A percentile compares a stretch with the other conserved stretches of the same genome.
Conservation (phyloP, 2,888 invertebrate genomes). For the Lasioglossum pauxillum region DNA sequence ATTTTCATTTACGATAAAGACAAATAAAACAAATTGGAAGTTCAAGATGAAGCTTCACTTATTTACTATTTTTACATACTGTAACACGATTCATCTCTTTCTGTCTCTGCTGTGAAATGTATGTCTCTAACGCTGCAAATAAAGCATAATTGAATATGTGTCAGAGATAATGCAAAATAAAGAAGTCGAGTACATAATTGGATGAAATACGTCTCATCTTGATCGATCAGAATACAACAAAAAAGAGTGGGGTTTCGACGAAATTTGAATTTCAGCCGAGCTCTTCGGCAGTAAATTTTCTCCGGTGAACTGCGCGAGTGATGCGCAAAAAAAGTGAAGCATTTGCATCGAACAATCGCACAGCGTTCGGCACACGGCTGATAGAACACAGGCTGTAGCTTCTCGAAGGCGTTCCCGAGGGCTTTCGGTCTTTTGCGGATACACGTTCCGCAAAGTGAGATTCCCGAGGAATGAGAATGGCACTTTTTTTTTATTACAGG, state of each 20-base stretch:
- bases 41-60: too few species aligned
- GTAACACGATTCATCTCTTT: too few species aligned
- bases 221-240: background rate
- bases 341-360: background rate
- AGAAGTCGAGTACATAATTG: too few species aligned
- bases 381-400: background rate
- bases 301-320: background rate
- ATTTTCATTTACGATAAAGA: too few species aligned
- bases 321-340: background rate
- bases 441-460: background rate
- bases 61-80: too few species aligned
- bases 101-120: too few species aligned
- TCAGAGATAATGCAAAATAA: too few species aligned
- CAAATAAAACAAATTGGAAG: too few species aligned
- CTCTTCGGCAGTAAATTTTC: background rate
- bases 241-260: background rate
- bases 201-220: background rate
- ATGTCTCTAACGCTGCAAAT: too few species aligned
- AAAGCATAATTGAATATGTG: too few species aligned
- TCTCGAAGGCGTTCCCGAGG: background rate
- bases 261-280: background rate
- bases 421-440: background rate
- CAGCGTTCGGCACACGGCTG: background rate
- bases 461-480: background rate
- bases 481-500: conserved; percentile 7